Evolutionary conservation across 2,113 vertebrate genomes (phyloP), one percentile per base, ranked within the genome.

Genomic region (Terrapene triunguis): DNA sequence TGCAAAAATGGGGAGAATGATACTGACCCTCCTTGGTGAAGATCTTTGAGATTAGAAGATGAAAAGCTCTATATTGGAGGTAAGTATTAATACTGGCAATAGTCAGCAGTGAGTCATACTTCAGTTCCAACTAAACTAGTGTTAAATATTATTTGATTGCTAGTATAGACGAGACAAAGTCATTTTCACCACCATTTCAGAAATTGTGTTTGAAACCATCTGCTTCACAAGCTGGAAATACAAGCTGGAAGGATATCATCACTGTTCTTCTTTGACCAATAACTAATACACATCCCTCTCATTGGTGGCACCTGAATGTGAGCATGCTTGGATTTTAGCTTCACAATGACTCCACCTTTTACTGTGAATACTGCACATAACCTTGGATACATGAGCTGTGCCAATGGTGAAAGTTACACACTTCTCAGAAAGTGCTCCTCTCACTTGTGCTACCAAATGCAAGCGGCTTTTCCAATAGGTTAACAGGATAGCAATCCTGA

Each of bases 401-500:
- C 8, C 50, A 53, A 85, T 11, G n/a, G 59, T 54, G 2, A 47
- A 93, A 93, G 42, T n/a, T 69, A 59, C 81, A 80, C 0, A 0
- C 65, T 78, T 87, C 44, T 53, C 12, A 74, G 27, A 88, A 80
- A 8, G 3, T 47, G 59, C 24, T 87, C 13, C 59, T 32, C 29
- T 7, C 32, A 65, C 62, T 35, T 35, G 59, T 80, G 47, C 65
- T 92, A 89, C 62, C 54, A 51, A 65, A 84, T 57, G 10, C 65
- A 44, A 88, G 6, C 21, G 14, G 8, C 35, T 55, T 85, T 92
- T 89, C 38, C 22, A 94, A 42, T 7, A 72, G 65, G 84, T 55
- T 91, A 84, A 90, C 87, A 11, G 50, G 35, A 92, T 90, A 89
- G 88, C 42, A 53, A 90, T 78, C 14, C 47, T 12, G 32, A n/a